Conservation (phyloP, 1,140 invertebrate species). For the Drosophila virilis region DNA sequence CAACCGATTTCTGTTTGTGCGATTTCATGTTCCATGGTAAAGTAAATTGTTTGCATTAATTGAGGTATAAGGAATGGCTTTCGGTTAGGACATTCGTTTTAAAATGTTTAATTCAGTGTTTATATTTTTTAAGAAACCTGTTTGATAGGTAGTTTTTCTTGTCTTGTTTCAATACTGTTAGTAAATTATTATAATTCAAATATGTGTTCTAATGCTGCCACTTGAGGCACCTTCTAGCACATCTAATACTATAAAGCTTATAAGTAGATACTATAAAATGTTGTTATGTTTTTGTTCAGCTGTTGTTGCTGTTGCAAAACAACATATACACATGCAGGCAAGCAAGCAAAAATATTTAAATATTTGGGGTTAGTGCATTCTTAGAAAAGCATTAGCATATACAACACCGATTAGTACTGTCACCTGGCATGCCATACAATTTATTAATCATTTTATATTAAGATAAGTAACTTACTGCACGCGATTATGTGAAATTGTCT, state of each 20-base stretch:
- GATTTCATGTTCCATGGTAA: constrained; percentile 42
- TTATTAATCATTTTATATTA: constrained; percentile 7
- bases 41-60: constrained; percentile 71
- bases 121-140: constrained; percentile 42
- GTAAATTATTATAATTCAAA: constrained; percentile 37
- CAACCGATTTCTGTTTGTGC: constrained; percentile 88
- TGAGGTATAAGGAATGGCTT: constrained; percentile 34
- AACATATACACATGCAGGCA: constrained; percentile 80
- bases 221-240: constrained; percentile 24
- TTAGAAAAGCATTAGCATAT: constrained; percentile 16
- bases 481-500: constrained; percentile 17
- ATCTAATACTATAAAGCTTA: constrained; percentile 50
- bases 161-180: constrained; percentile 72
- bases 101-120: constrained; percentile 45
- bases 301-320: constrained; percentile 42
- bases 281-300: constrained; percentile 40
- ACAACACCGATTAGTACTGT: constrained; percentile 45
- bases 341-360: constrained; percentile 41
- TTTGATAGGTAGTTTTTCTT: constrained; percentile 45
- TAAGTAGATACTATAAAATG: constrained; percentile 23
- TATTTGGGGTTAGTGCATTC: constrained; percentile 59
- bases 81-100: constrained; percentile 49
- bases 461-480: constrained; percentile 57
- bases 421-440: constrained; percentile 46
- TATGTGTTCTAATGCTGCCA: constrained; percentile 27